Base-by-base conservation (phyloP, 2,888 invertebrate species). In the Fragum sueziense region DNA sequence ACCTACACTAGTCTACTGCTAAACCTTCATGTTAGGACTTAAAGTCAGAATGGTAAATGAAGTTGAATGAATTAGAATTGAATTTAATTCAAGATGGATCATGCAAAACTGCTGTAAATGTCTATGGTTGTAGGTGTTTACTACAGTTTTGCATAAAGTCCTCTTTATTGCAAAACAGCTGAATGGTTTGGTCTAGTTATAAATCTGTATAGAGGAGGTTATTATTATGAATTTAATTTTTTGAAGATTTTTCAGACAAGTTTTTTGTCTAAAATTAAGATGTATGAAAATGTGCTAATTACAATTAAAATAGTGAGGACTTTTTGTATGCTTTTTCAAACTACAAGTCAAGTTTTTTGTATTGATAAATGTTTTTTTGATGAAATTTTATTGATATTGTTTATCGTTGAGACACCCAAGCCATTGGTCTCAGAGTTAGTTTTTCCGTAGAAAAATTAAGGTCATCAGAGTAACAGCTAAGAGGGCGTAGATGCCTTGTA, bases 201-300 rank as follows among this genome's bases (percentile, higher is more conserved):
- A 20, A 47, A 20, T n/a, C 47, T 47, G 17, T 47, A 47, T 47
- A 47, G 17, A 20, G 17, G n/a, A 9, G 47, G 47, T 47, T 47
- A 47, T 47, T 47, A 47, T 4, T 47, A 47, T 47, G 47, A 47
- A 47, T 47, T 47, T 47, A 47, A 47, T 47, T 47, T 47, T 47
- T 47, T 47, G 47, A 47, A 47, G 47, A 47, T 47, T 47, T 47
- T 47, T 47, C 7, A 47, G 47, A 47, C 47, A 47, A 47, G 47
- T 47, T 47, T 47, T 47, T 47, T 47, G 47, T 47, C 4, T 47
- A 14, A 47, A 47, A 47, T 47, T 20, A 14, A 47, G 27, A 41
- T 52, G 65, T 67, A n/a, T 52, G 51, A 73, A 51, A 41, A 76
- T 76, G 71, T 76, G 71, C 67, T 76, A 68, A 68, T 47, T 74